Evolutionary conservation across 2,888 invertebrate species (phyloP).

Genomic region (Chelonus formosanus): DNA sequence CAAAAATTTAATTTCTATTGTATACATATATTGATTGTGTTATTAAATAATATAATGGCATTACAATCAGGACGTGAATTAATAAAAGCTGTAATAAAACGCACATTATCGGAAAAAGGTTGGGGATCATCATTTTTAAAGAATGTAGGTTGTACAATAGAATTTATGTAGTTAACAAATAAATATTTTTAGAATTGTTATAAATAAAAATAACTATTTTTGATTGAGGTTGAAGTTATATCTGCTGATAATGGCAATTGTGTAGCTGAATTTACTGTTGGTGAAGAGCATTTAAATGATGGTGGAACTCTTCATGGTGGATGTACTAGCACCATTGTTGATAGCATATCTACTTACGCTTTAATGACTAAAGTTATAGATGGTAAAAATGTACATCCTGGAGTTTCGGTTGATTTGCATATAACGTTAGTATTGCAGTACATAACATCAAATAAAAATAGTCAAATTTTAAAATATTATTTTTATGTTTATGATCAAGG

Average conservation of each 20-base stretch:
- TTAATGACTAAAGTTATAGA: conserved; percentile 74
- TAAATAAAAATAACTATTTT: background rate
- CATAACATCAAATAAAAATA: conserved; percentile 23
- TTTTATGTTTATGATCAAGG: conserved; percentile 64
- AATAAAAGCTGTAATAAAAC: conserved; percentile 61
- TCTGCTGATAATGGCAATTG: conserved; percentile 77
- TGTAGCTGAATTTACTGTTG: conserved; percentile 78
- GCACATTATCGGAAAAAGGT: conserved; percentile 56
- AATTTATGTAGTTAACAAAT: too few species aligned
- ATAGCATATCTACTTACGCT: conserved; percentile 81
- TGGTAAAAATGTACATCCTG: conserved; percentile 64
- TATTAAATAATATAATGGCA: conserved; percentile 29
- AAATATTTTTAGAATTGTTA: too few species aligned
- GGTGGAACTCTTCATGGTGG: conserved; percentile 86
- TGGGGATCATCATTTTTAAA: conserved; percentile 64
- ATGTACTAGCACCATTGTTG: conserved; percentile 81
- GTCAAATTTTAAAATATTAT: conserved; percentile 23
- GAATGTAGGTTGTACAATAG: conserved; percentile 59
- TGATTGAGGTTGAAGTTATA: conserved; percentile 64
- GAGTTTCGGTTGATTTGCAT: conserved; percentile 85
- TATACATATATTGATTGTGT: too few species aligned
- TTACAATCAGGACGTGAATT: conserved; percentile 56
- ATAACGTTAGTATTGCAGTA: conserved; percentile 71
- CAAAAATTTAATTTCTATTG: too few species aligned
- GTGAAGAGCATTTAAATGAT: conserved; percentile 78